Conservation (phyloP, 2,113 vertebrate genomes). For the Malaclemys terrapin region DNA sequence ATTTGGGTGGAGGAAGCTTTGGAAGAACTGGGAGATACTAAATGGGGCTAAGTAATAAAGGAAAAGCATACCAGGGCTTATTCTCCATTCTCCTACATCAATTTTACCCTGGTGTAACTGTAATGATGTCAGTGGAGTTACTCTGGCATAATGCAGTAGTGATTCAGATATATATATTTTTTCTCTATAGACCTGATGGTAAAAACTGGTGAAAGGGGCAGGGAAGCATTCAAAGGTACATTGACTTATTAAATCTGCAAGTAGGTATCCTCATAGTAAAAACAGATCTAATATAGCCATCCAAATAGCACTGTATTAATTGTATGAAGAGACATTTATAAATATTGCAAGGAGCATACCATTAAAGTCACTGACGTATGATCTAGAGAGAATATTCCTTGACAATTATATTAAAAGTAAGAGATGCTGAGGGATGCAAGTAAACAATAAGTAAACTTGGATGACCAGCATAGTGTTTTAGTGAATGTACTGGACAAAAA, state of each 20-base stretch:
- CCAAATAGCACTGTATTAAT: neutral
- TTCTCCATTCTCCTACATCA: neutral
- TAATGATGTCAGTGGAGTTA: neutral
- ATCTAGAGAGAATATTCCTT: neutral
- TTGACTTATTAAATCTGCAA: neutral
- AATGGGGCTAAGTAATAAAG: neutral
- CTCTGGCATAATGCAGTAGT: neutral
- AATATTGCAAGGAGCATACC: accelerated
- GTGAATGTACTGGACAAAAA: neutral
- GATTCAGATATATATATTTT: neutral
- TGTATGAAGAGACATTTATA: accelerated
- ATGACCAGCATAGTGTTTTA: neutral
- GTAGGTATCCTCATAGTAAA: neutral
- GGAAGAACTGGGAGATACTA: neutral
- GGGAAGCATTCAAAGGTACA: neutral
- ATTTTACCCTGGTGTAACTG: neutral
- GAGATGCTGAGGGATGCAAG: neutral
- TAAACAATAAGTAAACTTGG: accelerated
- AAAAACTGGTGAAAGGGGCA: neutral
- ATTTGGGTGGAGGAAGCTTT: neutral
- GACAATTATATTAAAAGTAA: neutral
- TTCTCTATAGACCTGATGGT: neutral
- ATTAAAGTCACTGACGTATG: neutral
- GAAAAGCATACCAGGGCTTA: neutral
- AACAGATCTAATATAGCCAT: neutral